Conservation (phyloP, 2,113 vertebrate species). For the Hemicordylus capensis region DNA sequence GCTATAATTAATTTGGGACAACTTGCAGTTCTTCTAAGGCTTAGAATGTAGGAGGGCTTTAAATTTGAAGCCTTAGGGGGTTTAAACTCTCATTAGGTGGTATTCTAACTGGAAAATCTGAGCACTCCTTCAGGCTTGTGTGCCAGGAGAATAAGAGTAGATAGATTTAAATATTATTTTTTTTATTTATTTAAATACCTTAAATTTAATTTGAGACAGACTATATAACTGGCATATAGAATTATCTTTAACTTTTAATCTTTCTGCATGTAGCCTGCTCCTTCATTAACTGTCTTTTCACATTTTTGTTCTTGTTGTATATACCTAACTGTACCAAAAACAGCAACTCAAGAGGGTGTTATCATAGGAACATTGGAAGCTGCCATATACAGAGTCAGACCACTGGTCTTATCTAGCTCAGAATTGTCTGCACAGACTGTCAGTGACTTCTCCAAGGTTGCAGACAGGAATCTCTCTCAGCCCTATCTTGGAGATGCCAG, state of each 20-base stretch:
- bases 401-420: no score
- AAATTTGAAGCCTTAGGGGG: slow-evolving; percentile 11
- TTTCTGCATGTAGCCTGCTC: background rate
- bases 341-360: background rate
- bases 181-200: slow-evolving; percentile 20
- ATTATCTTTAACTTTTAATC: background rate
- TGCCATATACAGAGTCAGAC: no score
- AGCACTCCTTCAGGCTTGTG: background rate
- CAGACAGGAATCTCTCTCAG: no score
- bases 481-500: no score
- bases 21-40: slow-evolving; percentile 38
- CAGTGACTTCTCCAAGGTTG: no score
- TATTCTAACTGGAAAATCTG: background rate
- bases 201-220: background rate
- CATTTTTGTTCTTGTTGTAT: background rate
- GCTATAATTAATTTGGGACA: slow-evolving; percentile 35
- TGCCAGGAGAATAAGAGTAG: background rate
- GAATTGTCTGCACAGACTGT: no score
- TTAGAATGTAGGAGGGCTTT: slow-evolving; percentile 19
- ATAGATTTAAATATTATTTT: slow-evolving; percentile 22
- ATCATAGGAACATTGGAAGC: no score
- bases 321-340: background rate
- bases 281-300: background rate
- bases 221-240: background rate
- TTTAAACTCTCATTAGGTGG: slow-evolving; percentile 4